Evolutionary conservation across 2,888 invertebrate genomes (phyloP), one percentile per base, ranked within the genome.

Genomic region (Maniola hyperantus): DNA sequence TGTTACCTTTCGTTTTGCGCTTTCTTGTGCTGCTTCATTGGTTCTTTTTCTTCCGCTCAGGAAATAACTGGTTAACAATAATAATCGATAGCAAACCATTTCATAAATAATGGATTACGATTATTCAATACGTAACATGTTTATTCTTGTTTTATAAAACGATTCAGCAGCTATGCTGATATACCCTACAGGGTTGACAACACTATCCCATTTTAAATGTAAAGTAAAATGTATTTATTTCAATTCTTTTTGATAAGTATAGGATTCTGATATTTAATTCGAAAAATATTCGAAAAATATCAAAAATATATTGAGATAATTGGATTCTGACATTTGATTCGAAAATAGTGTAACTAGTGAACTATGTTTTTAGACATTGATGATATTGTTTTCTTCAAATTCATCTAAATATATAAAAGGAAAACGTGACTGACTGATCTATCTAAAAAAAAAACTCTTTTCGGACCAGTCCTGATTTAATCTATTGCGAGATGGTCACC

Each of bases 101-200:
- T 61, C 61, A 61, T 61, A 61, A 36, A 61, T 61, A 11, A 61
- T 51, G 26, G 13, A 61, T 61, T 61, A 39, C 39, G 51, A 59
- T 59, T 59, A n/a, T 61, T 51, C 61, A 39, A 61, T 61, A 61
- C 61, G 61, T 44, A 60, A 51, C 51, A 39, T 33, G 46, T 59
- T 46, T 57, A 46, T 59, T 46, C 33, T 59, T 59, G 59, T 61
- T 61, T 20, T 26, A 33, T 51, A 51, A 51, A 51, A 39, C 61
- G 61, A 50, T 51, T 51, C 46, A n/a, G 50, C 18, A 26, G 36
- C 11, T 39, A 20, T 20, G 18, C 26, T 13, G n/a, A 57, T 42
- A 39, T 15, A 58, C 5, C n/a, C 6, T 44, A 8, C 42, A 46
- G 59, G 46, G 46, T 46, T 59, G n/a, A n/a, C 44, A 46, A 44